Percentiles rank a stretch among this genome's conserved stretches.
These are phyloP conservation scores for Rousettus leschenaultii DNA, from an alignment of 2,113 vertebrate genomes.

Conservation along the genomic window DNA sequence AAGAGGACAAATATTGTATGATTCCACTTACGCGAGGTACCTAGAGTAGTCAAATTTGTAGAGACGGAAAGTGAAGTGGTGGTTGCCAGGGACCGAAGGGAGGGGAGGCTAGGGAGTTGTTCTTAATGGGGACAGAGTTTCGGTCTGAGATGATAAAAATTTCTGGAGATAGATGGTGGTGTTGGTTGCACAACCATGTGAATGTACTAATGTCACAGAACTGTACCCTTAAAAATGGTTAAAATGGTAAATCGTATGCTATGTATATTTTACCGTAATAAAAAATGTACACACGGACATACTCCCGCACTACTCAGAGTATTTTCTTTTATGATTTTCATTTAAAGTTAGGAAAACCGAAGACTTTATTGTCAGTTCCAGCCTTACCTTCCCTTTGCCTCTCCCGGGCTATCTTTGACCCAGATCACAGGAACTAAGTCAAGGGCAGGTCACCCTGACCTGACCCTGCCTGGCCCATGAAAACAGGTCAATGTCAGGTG, in stretches of 20 bases:
- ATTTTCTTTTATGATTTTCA: background rate
- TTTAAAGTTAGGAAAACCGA: background rate
- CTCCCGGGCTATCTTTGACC: background rate
- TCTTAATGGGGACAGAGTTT: background rate
- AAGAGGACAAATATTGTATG: background rate
- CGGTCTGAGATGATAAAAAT: background rate
- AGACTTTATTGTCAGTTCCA: background rate
- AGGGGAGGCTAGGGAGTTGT: background rate
- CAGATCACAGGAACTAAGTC: background rate
- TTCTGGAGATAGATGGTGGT: background rate
- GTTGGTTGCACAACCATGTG: background rate
- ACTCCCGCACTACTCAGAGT: background rate
- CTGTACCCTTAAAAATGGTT: background rate
- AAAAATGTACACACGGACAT: background rate
- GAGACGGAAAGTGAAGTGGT: background rate
- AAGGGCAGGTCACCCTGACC: background rate
- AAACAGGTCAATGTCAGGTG: background rate
- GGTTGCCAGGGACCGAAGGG: background rate
- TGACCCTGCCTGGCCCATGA: background rate
- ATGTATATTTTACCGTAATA: background rate
- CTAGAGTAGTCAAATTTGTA: background rate
- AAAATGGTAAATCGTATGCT: background rate
- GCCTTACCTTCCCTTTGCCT: background rate
- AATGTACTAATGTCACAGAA: background rate
- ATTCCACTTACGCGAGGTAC: background rate